Base-by-base conservation (phyloP, 1,140 invertebrate species). In the Drosophila ficusphila region DNA sequence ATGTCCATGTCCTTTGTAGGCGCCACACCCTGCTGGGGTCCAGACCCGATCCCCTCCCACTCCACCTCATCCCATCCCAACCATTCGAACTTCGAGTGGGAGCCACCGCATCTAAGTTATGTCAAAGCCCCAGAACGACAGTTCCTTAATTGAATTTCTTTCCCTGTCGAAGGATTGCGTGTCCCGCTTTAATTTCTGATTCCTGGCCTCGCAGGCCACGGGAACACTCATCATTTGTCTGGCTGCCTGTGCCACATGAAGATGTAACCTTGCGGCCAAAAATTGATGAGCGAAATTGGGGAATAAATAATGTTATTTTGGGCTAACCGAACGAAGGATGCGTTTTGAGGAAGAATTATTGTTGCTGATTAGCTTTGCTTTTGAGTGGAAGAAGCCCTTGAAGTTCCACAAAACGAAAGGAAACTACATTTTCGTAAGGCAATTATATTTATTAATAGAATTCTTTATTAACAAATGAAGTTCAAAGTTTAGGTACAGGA, bases 11-110 rank as follows among this genome's bases (percentile, higher is more conserved):
- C 42, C 52, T 73, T 70, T 38, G 29, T 67, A 81, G 81, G 81
- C 79, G 81, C 79, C 79, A 85, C 79, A 85, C 79, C 81, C 79
- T 88, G 82, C 79, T 86, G 79, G 23, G 78, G 47, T 12, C 41
- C 64, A 54, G 57, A 46, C 53, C 54, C 33, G 18, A 6, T 29
- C 21, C 16, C 47, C n/a, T n/a, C n/a, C n/a, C n/a, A n/a, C n/a
- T n/a, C n/a, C n/a, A n/a, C n/a, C n/a, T n/a, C 12, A 42, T 60
- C 8, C 31, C 12, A 38, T 11, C 16, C 33, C 8, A n/a, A 46
- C 8, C 7, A n/a, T n/a, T 29, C 34, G 29, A n/a, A 54, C 19
- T 29, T 12, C 54, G 51, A 58, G 75, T 85, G 70, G 79, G 82
- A 79, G 79, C 52, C 61, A 33, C 29, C 29, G 62, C 79, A 83